A percentile compares a stretch with the other conserved stretches of the same genome.
These are phyloP conservation scores for Pangasianodon hypophthalmus DNA, from an alignment of 2,113 vertebrate genomes.

Conservation along the genomic window DNA sequence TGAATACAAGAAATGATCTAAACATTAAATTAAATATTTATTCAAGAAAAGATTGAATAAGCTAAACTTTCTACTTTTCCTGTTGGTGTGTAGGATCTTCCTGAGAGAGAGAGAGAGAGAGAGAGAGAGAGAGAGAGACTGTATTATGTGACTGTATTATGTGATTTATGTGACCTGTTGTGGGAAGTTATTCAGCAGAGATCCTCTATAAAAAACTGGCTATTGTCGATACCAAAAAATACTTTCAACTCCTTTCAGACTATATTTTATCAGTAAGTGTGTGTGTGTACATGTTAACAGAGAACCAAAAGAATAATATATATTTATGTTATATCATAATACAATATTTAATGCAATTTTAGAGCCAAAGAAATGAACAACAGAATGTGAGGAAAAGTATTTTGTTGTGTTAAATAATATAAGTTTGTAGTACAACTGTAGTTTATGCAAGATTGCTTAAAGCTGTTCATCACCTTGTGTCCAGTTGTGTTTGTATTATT, in stretches of 20 bases:
- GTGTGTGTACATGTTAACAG: no score
- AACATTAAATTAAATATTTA: background rate
- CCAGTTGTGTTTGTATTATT: no score
- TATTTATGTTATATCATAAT: background rate
- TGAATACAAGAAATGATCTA: background rate
- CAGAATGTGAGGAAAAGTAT: background rate
- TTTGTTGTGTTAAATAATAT: background rate
- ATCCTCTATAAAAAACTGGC: background rate
- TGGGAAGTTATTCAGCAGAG: constrained; percentile 3
- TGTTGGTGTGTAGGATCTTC: background rate
- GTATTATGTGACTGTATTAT: no score
- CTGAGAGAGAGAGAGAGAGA: background rate
- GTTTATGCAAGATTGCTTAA: background rate
- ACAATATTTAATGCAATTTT: background rate
- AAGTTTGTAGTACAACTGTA: background rate
- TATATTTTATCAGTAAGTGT: background rate
- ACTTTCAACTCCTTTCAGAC: background rate
- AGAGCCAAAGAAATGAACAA: background rate
- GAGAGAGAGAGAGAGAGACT: background rate
- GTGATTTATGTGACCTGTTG: constrained; percentile 5
- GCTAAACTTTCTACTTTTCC: background rate
- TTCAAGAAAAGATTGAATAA: background rate
- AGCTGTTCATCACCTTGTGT: background rate
- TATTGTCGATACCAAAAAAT: background rate
- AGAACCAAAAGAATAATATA: background rate